Evolutionary conservation across 1,140 invertebrate species (phyloP).

Genomic region (Hirudo medicinalis): DNA sequence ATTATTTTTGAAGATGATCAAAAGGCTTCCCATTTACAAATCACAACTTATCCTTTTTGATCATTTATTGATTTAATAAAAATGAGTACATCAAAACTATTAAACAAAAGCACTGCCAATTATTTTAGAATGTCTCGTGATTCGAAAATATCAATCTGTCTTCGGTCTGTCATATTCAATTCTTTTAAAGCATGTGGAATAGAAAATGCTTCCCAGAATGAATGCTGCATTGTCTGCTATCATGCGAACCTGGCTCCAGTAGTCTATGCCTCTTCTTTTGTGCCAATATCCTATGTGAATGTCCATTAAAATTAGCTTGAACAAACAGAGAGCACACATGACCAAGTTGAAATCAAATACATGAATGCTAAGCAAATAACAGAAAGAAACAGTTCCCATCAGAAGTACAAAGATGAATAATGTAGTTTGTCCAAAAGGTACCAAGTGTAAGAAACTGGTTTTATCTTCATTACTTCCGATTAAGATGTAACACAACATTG

Average conservation of each 20-base stretch:
- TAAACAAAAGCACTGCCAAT: too few relatives aligned
- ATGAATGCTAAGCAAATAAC: background rate
- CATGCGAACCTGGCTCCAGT: background rate
- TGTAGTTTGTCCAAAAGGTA: background rate
- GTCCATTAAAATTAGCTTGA: background rate
- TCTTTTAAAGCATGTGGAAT: background rate
- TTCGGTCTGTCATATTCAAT: too few relatives aligned
- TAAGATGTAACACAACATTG: background rate
- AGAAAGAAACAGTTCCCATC: background rate
- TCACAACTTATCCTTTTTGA: too few relatives aligned
- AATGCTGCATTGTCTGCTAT: background rate
- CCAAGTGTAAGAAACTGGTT: background rate
- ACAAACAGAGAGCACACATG: background rate
- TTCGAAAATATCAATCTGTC: too few relatives aligned
- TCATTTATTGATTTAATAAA: too few relatives aligned
- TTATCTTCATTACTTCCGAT: background rate
- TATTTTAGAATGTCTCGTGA: too few relatives aligned
- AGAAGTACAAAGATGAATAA: slow-evolving; percentile 5
- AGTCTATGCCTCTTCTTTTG: slow-evolving; percentile 7
- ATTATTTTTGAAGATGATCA: too few relatives aligned
- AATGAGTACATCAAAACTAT: too few relatives aligned
- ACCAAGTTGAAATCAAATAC: background rate
- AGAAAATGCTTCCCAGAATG: background rate
- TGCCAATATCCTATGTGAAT: background rate
- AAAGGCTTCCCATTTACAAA: too few relatives aligned